Conservation (phyloP, 2,888 invertebrate species). For the Napeogenes inachia region DNA sequence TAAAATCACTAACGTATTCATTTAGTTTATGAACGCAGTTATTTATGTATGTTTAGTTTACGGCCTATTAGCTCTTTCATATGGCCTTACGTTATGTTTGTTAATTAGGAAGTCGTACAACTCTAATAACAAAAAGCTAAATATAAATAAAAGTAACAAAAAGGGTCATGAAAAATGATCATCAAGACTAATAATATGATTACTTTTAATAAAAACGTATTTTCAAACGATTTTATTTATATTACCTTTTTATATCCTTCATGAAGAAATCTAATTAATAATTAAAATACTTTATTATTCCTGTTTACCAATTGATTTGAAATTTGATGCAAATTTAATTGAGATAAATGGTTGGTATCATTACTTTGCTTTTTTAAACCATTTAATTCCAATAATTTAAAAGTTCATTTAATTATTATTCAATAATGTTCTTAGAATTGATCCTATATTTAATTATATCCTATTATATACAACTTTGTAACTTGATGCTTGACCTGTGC, state of each 20-base stretch:
- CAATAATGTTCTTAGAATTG: slow-evolving; percentile 35
- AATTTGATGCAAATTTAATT: too few relatives aligned
- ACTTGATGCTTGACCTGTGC: slow-evolving; percentile 23
- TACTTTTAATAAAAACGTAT: too few relatives aligned
- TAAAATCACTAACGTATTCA: slow-evolving; percentile 17
- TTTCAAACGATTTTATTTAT: neutral
- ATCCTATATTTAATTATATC: slow-evolving; percentile 30
- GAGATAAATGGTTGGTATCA: too few relatives aligned
- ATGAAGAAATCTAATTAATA: too few relatives aligned
- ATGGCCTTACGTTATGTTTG: neutral
- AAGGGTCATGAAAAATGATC: too few relatives aligned
- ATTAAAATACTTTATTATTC: too few relatives aligned
- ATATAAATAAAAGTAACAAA: neutral
- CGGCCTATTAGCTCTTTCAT: neutral
- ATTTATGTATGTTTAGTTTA: neutral
- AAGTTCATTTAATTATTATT: slow-evolving; percentile 20
- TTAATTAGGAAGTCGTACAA: neutral
- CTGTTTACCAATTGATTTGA: too few relatives aligned
- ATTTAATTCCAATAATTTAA: too few relatives aligned
- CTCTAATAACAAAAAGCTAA: neutral
- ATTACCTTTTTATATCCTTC: neutral
- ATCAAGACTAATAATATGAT: too few relatives aligned
- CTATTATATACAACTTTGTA: slow-evolving; percentile 35
- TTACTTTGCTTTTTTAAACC: too few relatives aligned
- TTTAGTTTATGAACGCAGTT: slow-evolving; percentile 18